Conservation (phyloP, 2,797 vertebrate genomes). For the Acanthurus tractus region DNA sequence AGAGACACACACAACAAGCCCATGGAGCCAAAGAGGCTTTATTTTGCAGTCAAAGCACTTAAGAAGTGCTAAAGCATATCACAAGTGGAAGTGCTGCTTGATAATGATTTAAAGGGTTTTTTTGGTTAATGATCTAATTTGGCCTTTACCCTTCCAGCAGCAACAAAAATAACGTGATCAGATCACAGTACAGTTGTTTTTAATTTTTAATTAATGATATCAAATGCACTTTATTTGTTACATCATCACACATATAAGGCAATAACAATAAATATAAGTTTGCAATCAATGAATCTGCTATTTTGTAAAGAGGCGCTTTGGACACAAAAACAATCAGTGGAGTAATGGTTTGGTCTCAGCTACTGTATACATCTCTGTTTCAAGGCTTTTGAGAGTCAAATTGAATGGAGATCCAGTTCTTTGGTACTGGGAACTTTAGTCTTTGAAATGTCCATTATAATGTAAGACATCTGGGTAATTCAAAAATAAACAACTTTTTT, state of each 20-base stretch:
- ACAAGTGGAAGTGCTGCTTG: slow-evolving; percentile 51
- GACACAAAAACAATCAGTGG: slow-evolving; percentile 68
- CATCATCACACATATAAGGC: slow-evolving; percentile 33
- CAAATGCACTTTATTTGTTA: slow-evolving; percentile 32
- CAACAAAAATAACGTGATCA: slow-evolving; percentile 18
- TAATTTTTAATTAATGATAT: slow-evolving; percentile 45
- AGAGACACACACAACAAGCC: slow-evolving; percentile 21
- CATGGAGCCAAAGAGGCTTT: slow-evolving; percentile 71
- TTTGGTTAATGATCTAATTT: slow-evolving; percentile 28
- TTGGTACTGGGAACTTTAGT: slow-evolving; percentile 13
- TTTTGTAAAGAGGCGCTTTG: slow-evolving; percentile 27
- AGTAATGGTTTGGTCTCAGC: slow-evolving; percentile 62
- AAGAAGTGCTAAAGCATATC: slow-evolving; percentile 64
- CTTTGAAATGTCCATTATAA: slow-evolving; percentile 30
- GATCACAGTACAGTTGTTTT: slow-evolving; percentile 39
- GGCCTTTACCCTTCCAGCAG: slow-evolving; percentile 27
- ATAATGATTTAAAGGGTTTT: slow-evolving; percentile 36
- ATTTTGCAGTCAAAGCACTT: slow-evolving; percentile 69
- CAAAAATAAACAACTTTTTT: not conserved
- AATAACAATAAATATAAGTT: slow-evolving; percentile 25
- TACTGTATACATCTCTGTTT: slow-evolving; percentile 87
- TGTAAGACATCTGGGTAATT: slow-evolving; percentile 8
- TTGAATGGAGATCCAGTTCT: slow-evolving; percentile 23
- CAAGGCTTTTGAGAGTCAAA: slow-evolving; percentile 54
- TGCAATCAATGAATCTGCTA: slow-evolving; percentile 22